phyloP scores from a whole-genome alignment of 2,113 vertebrate species.

The Ciconia boyciana region DNA sequence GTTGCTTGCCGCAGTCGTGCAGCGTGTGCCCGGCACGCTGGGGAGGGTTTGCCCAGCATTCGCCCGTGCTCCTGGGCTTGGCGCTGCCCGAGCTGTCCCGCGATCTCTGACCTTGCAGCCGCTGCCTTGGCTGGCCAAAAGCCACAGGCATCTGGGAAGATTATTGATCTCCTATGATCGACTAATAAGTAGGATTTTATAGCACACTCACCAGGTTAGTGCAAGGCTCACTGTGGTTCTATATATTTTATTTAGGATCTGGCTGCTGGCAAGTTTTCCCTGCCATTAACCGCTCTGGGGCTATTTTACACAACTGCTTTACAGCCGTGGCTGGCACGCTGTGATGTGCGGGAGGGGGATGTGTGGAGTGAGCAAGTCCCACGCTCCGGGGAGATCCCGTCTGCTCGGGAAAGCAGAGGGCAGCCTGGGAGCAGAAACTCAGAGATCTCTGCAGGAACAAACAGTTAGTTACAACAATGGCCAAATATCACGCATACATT shows the following conservation, averaged over 20 bases:
- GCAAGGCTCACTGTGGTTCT: neutral
- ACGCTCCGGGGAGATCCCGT: accelerated
- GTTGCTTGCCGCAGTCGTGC: neutral
- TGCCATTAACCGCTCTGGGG: neutral
- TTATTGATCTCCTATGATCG: accelerated
- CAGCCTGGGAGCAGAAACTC: neutral
- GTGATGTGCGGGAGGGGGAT: accelerated
- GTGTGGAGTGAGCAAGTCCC: neutral
- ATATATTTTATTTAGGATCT: neutral
- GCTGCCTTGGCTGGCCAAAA: neutral
- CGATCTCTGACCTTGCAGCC: neutral
- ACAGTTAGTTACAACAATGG: neutral
- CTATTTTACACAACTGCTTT: neutral
- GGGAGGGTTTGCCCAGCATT: neutral
- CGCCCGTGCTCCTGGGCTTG: neutral
- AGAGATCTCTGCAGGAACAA: neutral
- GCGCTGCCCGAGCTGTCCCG: neutral
- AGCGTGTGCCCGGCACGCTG: neutral
- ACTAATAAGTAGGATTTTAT: neutral
- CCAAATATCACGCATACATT: accelerated
- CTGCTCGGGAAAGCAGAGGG: neutral
- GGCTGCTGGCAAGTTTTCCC: neutral
- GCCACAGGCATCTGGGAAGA: neutral
- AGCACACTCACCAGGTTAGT: neutral
- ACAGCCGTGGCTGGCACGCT: accelerated